These are phyloP conservation scores for Calidris pygmaea DNA, from an alignment of 2,113 vertebrate genomes.

Conservation along the genomic window DNA sequence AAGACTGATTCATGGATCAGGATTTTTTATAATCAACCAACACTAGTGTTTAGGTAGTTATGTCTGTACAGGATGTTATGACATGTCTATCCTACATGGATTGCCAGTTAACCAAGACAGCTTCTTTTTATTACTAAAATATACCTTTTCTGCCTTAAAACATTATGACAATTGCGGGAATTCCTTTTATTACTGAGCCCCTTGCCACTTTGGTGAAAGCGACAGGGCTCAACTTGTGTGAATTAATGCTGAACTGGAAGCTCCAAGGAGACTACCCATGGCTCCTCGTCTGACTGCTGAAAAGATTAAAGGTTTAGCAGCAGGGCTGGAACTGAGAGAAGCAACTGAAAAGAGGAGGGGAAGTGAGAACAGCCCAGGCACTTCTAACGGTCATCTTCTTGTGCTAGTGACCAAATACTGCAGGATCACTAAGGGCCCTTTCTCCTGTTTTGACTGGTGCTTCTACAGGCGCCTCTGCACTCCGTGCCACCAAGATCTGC, in stretches of 20 bases:
- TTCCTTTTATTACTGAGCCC: background rate
- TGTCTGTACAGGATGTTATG: background rate
- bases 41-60: slow-evolving; percentile 27
- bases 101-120: background rate
- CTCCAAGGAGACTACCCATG: background rate
- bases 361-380: background rate
- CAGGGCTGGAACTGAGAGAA: background rate
- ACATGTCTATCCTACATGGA: background rate
- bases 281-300: background rate
- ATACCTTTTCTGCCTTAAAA: slow-evolving; percentile 4
- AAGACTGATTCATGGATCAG: background rate
- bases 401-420: background rate
- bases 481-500: background rate
- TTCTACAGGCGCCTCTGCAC: background rate
- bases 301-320: background rate
- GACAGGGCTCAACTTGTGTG: background rate
- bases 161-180: background rate
- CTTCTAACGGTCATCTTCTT: background rate
- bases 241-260: background rate
- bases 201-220: background rate
- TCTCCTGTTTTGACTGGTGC: background rate
- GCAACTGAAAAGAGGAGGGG: background rate
- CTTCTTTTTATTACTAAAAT: slow-evolving; percentile 16
- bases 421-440: background rate
- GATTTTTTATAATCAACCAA: slow-evolving; percentile 10